Conservation (phyloP, 2,113 vertebrate species). For the Dromaius novaehollandiae region DNA sequence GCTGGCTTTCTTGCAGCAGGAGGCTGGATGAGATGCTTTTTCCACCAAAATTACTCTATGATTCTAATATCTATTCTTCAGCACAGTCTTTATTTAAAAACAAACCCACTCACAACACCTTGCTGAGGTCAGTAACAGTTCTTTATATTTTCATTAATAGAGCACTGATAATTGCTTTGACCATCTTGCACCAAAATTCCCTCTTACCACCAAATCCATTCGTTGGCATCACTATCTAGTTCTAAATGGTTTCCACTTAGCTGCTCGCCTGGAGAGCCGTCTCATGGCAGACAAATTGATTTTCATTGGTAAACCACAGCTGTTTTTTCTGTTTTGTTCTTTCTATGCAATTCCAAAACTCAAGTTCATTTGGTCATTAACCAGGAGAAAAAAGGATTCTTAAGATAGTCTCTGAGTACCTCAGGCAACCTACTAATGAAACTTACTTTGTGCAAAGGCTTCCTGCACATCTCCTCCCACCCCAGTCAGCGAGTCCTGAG, state of each 20-base stretch:
- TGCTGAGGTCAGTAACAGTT: neutral
- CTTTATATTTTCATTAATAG: neutral
- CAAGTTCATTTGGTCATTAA: neutral
- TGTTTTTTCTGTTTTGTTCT: neutral
- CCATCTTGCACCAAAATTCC: neutral
- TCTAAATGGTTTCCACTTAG: neutral
- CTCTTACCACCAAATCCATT: neutral
- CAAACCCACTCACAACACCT: neutral
- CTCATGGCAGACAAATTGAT: neutral
- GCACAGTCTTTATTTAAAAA: neutral
- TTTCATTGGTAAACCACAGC: neutral
- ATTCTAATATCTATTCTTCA: neutral
- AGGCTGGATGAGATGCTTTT: neutral
- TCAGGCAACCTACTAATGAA: neutral
- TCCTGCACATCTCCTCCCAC: slow-evolving; percentile 97
- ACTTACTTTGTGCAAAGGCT: slow-evolving; percentile 96
- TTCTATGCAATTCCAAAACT: neutral
- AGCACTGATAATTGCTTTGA: neutral
- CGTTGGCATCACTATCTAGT: neutral
- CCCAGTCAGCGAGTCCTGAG: slow-evolving; percentile 97
- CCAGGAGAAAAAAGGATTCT: neutral
- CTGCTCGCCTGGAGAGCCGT: neutral
- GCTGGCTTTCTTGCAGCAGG: neutral
- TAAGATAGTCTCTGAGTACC: neutral
- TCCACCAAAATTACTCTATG: neutral